Percentiles rank a stretch among this genome's conserved stretches.
phyloP scores from a whole-genome alignment of 53 echinoderm and acorn worm genomes.

The Holothuria leucospilota region DNA sequence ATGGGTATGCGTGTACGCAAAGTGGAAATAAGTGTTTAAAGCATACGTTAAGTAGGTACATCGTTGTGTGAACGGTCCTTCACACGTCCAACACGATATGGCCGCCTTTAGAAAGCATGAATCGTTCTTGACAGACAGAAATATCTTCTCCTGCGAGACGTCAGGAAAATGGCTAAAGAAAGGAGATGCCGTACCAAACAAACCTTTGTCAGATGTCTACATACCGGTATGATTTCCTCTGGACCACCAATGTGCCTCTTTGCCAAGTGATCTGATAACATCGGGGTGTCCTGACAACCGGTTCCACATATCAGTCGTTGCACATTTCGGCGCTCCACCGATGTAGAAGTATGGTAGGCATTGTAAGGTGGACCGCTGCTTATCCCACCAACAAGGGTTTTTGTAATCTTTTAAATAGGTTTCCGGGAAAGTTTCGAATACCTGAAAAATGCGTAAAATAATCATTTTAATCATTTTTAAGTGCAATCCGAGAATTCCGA shows the following conservation, averaged over 20 bases:
- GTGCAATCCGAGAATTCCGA: too few species aligned
- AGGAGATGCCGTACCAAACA: too few species aligned
- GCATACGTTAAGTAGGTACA: too few species aligned
- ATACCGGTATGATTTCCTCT: conserved; percentile 40
- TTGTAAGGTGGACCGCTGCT: not conserved
- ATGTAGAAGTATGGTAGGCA: conserved; percentile 45
- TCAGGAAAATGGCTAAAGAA: too few species aligned
- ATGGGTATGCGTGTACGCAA: too few species aligned
- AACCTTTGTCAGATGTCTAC: not conserved
- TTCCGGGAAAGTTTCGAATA: conserved; percentile 31
- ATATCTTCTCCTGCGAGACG: too few species aligned
- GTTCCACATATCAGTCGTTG: conserved; percentile 46
- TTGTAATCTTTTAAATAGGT: conserved; percentile 29
- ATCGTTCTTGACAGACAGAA: too few species aligned
- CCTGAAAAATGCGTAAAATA: not conserved
- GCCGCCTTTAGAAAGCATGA: too few species aligned
- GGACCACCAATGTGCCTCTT: conserved; percentile 48
- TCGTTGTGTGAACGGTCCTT: too few species aligned
- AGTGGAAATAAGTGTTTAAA: too few species aligned
- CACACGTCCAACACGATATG: too few species aligned
- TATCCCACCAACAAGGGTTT: conserved; percentile 33
- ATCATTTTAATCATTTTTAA: too few species aligned
- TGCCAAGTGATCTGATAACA: conserved; percentile 24
- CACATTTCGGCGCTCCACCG: conserved; percentile 45
- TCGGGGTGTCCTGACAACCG: conserved; percentile 31